Percentiles rank a stretch among this genome's conserved stretches.
Evolutionary conservation across 2,113 vertebrate species (phyloP).

Genomic region (Smithornis capensis): DNA sequence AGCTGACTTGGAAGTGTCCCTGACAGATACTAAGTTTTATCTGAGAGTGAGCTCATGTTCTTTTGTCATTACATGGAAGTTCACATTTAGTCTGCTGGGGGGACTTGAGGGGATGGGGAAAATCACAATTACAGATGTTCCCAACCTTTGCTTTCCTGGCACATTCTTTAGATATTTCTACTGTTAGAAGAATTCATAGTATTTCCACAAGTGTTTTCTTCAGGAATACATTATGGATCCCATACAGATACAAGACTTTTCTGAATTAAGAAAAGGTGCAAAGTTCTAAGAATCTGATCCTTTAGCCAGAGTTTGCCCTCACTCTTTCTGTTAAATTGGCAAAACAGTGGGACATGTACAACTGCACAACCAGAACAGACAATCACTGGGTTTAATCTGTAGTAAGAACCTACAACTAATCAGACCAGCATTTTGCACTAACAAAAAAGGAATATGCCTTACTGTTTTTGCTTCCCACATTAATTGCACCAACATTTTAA

Average conservation of each 20-base stretch:
- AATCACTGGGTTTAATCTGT: not conserved
- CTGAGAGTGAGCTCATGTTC: not conserved
- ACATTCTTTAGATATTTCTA: not conserved
- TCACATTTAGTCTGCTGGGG: not conserved
- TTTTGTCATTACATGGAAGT: not conserved
- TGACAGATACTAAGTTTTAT: not conserved
- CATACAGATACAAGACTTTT: not conserved
- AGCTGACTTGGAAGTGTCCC: not conserved
- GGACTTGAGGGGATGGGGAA: not conserved
- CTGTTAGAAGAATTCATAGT: not conserved
- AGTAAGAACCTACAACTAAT: not conserved
- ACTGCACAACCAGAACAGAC: not conserved
- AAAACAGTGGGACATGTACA: not conserved
- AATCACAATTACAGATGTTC: not conserved
- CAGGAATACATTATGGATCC: not conserved
- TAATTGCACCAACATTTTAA: not conserved
- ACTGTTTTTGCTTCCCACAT: not conserved
- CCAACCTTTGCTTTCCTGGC: not conserved
- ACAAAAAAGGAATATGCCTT: not conserved
- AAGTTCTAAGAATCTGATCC: not conserved
- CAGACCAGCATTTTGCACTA: not conserved
- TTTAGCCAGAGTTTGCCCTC: not conserved
- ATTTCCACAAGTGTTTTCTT: not conserved
- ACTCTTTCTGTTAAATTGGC: not conserved
- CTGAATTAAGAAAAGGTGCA: not conserved